Evolutionary conservation across 2,888 invertebrate genomes (phyloP), one percentile per base, ranked within the genome.

Genomic region (Morpho helenor): DNA sequence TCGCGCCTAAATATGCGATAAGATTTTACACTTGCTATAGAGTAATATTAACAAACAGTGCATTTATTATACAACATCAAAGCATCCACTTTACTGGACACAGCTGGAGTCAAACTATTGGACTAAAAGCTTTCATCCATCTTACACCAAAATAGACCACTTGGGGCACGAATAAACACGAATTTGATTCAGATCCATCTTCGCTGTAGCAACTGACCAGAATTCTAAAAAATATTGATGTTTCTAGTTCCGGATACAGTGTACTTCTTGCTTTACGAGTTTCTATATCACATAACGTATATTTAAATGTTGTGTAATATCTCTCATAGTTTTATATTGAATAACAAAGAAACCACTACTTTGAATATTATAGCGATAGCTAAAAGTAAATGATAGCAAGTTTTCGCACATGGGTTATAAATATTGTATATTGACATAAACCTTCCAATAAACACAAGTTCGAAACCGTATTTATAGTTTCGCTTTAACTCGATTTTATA

Each of bases 71-170:
- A 54, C 48, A 52, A 52, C 55, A 41, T 52, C 51, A 45, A 23
- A 51, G 68, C 71, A 71, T 72, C 78, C 77, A 77, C 65, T 68
- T 77, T 70, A 74, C 73, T 72, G 76, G 79, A 77, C 78, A 75
- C 79, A 82, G 78, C 82, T 80, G 79, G 71, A 77, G 76, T 77
- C 76, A 80, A 82, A 84, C 52, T 52, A 52, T 84, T 80, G 82
- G 80, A 77, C 82, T 87, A 86, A 87, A 87, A 87, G 86, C 85
- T 77, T 82, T 84, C 79, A 85, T 85, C 83, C 82, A 83, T 87
- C 84, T 86, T 82, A 76, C 71, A 71, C 71, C 75, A 81, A 82
- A 80, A 82, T 80, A 73, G 82, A 82, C 79, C 80, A 84, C 80
- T 84, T 80, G 78, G 77, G 80, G 79, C 79, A 81, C 69, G 44